Percentiles rank a stretch among this genome's conserved stretches.
These are phyloP conservation scores for Drosophila helvetica DNA, from an alignment of 2,888 invertebrate genomes.

Conservation along the genomic window DNA sequence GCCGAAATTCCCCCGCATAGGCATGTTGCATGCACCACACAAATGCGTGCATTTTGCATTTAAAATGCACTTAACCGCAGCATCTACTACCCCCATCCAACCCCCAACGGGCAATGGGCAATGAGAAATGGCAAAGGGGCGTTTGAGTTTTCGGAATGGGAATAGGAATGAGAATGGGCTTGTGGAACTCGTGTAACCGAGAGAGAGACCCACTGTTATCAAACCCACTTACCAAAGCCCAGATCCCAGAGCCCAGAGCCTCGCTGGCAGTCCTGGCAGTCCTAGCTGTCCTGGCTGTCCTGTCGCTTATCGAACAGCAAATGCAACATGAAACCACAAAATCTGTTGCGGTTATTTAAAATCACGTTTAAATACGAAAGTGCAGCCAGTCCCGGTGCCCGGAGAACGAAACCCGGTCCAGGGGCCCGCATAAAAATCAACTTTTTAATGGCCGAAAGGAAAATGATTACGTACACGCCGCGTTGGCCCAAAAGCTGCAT, in stretches of 20 bases:
- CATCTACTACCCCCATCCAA: conserved; percentile 20
- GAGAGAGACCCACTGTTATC: conserved; percentile 36
- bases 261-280: not conserved
- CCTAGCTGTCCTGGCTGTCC: not conserved
- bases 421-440: conserved; percentile 53
- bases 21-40: conserved; percentile 30
- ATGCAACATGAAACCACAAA: conserved; percentile 73
- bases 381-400: conserved; percentile 29
- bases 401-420: not conserved
- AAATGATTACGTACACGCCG: conserved; percentile 60
- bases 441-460: conserved; percentile 68
- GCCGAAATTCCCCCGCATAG: not conserved
- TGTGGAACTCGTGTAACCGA: conserved; percentile 28
- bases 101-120: not conserved
- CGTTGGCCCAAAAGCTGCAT: conserved; percentile 28
- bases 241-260: not conserved
- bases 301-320: conserved; percentile 69
- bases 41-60: conserved; percentile 49
- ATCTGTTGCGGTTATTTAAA: conserved; percentile 75
- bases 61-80: conserved; percentile 62
- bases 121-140: too few species aligned
- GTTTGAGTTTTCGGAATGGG: too few species aligned
- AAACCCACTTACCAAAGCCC: conserved; percentile 14
- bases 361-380: conserved; percentile 69
- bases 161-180: too few species aligned